These are phyloP conservation scores for Hippopotamyrus pictus DNA, from an alignment of 2,797 vertebrate genomes.

Conservation along the genomic window DNA sequence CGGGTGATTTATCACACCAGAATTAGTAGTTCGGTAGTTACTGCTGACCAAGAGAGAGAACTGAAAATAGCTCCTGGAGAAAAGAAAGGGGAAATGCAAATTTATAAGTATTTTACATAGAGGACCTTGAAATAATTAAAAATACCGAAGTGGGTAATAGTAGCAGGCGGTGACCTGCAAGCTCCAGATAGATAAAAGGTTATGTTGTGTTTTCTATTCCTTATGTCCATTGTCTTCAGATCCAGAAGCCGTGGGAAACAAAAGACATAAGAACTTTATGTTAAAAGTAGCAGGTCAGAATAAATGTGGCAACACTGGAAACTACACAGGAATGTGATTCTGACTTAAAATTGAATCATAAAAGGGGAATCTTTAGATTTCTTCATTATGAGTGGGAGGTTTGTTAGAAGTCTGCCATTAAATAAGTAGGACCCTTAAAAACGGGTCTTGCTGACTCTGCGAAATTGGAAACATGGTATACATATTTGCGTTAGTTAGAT, in stretches of 20 bases:
- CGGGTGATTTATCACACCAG: background rate
- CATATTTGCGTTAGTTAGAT: background rate
- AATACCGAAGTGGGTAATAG: background rate
- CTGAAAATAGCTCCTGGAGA: background rate
- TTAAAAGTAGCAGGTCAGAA: background rate
- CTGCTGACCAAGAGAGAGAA: background rate
- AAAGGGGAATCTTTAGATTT: background rate
- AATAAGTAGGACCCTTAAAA: background rate
- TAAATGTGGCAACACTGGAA: background rate
- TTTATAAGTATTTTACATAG: background rate
- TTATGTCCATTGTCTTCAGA: background rate
- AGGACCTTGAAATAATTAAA: background rate
- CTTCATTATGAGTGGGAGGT: background rate
- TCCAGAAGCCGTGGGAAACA: background rate
- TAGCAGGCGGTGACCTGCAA: background rate
- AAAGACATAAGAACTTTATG: background rate
- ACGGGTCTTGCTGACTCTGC: background rate
- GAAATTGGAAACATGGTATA: background rate
- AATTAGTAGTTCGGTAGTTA: background rate
- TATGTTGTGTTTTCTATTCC: background rate
- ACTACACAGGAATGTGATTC: background rate
- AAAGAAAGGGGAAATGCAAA: background rate
- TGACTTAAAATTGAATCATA: background rate
- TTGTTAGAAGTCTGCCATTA: background rate
- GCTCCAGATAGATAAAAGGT: background rate